Conservation (phyloP, 37 sponge, comb jelly and placozoan genomes). For the Mnemiopsis leidyi region DNA sequence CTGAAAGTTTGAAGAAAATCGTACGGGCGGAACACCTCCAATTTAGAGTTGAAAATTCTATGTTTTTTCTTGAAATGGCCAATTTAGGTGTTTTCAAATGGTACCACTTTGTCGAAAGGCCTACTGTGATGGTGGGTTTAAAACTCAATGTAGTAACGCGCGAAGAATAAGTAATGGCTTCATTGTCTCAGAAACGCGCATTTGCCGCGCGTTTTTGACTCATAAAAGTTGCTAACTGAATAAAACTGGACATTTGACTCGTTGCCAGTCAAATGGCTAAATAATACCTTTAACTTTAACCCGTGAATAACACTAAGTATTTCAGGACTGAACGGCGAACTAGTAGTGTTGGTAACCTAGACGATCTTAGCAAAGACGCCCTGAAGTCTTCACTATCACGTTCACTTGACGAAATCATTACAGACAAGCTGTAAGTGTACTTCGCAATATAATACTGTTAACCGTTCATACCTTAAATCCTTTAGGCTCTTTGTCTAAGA, state of each 20-base stretch:
- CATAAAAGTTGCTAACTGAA: neutral
- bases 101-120: neutral
- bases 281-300: too few relatives aligned
- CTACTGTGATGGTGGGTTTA: neutral
- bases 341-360: neutral
- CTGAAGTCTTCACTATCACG: neutral
- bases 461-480: too few relatives aligned
- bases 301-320: too few relatives aligned
- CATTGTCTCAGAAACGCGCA: neutral
- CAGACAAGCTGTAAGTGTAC: neutral
- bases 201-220: neutral
- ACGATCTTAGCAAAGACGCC: neutral
- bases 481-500: too few relatives aligned
- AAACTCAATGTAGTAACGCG: neutral
- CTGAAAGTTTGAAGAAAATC: too few relatives aligned
- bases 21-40: too few relatives aligned
- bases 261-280: neutral
- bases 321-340: neutral
- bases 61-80: neutral
- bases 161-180: neutral
- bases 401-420: neutral
- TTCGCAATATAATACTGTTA: too few relatives aligned
- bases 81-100: neutral
- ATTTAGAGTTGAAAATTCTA: too few relatives aligned
- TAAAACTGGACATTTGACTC: neutral